Evolutionary conservation across 2,888 invertebrate species (phyloP), one percentile per base, ranked within the genome.

Genomic region (Hydriomena furcata): DNA sequence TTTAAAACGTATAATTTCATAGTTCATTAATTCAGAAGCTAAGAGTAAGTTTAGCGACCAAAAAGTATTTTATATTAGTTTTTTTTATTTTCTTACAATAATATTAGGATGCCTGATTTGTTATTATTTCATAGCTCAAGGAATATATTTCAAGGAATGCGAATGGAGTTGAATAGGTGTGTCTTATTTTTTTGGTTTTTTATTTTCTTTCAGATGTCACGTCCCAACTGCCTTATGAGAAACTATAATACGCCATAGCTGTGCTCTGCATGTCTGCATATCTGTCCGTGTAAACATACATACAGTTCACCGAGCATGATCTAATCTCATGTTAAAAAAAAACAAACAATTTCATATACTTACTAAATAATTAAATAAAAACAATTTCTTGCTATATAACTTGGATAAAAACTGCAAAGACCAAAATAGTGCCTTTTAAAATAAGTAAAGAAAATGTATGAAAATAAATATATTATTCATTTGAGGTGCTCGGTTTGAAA

Each of bases 141-240:
- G n/a, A n/a, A n/a, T 27, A 8, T 8, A 8, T 7, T 8, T 24
- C 21, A 25, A 37, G 27, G 24, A 25, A 21, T 11, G 27, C 21
- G 30, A 52, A 58, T 61, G 27, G 5, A 36, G 17, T 41, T 20
- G 5, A 17, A 42, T 35, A 52, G 46, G 41, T 46, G 63, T 60
- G 58, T 62, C 36, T 69, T 64, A 66, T 69, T 67, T 75, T 76
- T 76, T 76, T 84, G 80, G 78, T 71, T 71, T 82, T 83, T 83
- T 74, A 79, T 91, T 92, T 92, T 92, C 93, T 95, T 94, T 91
- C 96, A 96, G 96, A 97, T 92, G 95, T 96, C 91, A 95, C 94
- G 92, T 94, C 96, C 91, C 94, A 95, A 91, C 95, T 95, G 93
- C 96, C 96, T 91, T 97, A 96, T 91, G 96, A 96, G 93, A 96